Conservation (phyloP, 2,797 vertebrate species). For the Agapornis canus region DNA sequence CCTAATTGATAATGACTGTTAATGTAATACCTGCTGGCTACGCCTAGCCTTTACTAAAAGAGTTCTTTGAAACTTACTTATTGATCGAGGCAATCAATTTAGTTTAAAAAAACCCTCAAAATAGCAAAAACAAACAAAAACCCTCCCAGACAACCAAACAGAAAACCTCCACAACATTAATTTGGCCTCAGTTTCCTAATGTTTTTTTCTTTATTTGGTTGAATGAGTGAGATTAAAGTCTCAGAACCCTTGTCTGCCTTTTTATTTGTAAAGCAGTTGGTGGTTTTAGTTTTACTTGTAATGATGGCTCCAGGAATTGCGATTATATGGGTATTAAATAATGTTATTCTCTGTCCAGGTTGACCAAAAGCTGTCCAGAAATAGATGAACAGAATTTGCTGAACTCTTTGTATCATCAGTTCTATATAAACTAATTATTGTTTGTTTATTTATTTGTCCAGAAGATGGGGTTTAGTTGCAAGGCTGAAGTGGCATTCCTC, state of each 20-base stretch:
- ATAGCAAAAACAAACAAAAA: background rate
- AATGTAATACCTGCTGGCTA: slow-evolving; percentile 59
- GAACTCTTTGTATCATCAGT: background rate
- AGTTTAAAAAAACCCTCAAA: background rate
- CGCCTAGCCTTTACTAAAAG: slow-evolving; percentile 25
- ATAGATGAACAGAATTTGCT: background rate
- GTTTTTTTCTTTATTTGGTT: background rate
- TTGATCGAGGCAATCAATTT: slow-evolving; percentile 31
- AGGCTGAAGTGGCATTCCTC: background rate
- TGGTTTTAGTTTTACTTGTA: background rate
- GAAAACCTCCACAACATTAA: background rate
- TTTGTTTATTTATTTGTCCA: background rate
- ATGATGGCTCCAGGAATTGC: background rate
- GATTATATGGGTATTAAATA: background rate
- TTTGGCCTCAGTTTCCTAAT: background rate
- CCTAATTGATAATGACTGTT: slow-evolving; percentile 58
- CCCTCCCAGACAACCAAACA: background rate
- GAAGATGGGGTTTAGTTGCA: background rate
- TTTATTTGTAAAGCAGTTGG: background rate
- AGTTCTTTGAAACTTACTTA: slow-evolving; percentile 54
- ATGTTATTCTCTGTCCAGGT: background rate
- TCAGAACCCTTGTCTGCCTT: background rate
- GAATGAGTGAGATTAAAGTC: background rate
- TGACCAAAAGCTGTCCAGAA: background rate
- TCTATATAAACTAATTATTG: background rate